Percentiles rank a stretch among this genome's conserved stretches.
These are phyloP conservation scores for Limenitis camilla DNA, from an alignment of 2,888 invertebrate species.

Conservation along the genomic window DNA sequence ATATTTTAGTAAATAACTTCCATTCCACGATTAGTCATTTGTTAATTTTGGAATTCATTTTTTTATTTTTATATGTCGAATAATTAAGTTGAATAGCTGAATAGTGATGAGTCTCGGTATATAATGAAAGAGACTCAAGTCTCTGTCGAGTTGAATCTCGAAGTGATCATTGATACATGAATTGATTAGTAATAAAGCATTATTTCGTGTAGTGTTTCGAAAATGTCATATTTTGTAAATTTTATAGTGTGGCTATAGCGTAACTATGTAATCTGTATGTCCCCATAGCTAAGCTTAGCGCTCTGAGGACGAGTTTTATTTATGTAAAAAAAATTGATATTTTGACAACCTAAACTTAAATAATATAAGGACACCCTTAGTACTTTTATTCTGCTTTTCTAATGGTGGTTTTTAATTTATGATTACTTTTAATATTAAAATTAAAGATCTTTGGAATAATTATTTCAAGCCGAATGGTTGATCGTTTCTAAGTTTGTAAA, in stretches of 20 bases:
- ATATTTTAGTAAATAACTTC: constrained; percentile 23
- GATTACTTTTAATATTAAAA: no score
- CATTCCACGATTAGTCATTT: constrained; percentile 34
- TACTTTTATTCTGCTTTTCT: constrained; percentile 20
- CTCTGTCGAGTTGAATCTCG: constrained; percentile 33
- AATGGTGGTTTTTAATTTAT: no score
- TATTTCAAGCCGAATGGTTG: no score
- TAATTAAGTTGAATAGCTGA: constrained; percentile 38
- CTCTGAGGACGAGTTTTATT: constrained; percentile 64
- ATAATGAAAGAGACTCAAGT: constrained; percentile 19
- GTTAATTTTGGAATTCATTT: constrained; percentile 13
- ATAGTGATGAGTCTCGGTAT: constrained; percentile 21
- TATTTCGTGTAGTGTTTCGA: constrained; percentile 71
- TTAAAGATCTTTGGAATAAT: no score
- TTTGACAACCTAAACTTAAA: constrained; percentile 28
- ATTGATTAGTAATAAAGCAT: constrained; percentile 69
- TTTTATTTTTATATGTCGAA: constrained; percentile 29
- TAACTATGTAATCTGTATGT: constrained; percentile 63
- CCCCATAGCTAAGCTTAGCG: constrained; percentile 68
- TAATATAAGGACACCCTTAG: constrained; percentile 23
- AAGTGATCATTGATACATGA: constrained; percentile 60
- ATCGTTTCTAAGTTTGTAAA: no score
- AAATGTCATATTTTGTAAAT: constrained; percentile 76
- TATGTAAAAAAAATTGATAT: constrained; percentile 36
- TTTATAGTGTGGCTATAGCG: constrained; percentile 72